Percentiles rank a stretch among this genome's conserved stretches.
Conservation (phyloP, 1,140 invertebrate genomes). For the Carposina sasakii region DNA sequence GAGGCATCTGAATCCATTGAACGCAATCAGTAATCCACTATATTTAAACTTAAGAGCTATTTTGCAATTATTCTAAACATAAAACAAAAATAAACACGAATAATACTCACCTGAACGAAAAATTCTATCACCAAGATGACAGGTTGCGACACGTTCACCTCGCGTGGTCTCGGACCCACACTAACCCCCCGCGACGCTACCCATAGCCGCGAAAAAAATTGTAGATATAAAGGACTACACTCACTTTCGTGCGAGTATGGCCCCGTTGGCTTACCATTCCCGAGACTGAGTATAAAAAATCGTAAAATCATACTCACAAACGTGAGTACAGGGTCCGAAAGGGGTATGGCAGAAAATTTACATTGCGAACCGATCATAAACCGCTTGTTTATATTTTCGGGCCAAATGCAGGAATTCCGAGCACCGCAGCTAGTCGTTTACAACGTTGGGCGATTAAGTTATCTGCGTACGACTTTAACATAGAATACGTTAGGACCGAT, state of each 20-base stretch:
- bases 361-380: constrained; percentile 63
- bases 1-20: neutral
- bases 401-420: constrained; percentile 17
- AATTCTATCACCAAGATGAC: neutral
- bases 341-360: constrained; percentile 52
- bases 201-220: neutral
- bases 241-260: constrained; percentile 1
- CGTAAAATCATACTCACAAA: constrained; percentile 4
- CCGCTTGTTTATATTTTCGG: constrained; percentile 48
- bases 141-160: constrained; percentile 8
- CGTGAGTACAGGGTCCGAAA: constrained; percentile 6
- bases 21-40: neutral
- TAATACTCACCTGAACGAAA: constrained; percentile 5
- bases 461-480: constrained; percentile 12
- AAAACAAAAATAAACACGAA: constrained; percentile 8
- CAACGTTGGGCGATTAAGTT: constrained; percentile 17
- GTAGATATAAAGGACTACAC: constrained; percentile 3
- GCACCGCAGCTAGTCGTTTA: constrained; percentile 3
- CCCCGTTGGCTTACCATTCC: constrained; percentile 1
- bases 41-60: constrained; percentile 5
- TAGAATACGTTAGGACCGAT: constrained; percentile 11
- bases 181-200: neutral
- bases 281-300: neutral
- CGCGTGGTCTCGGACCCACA: neutral
- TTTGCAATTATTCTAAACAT: constrained; percentile 8